Conservation (phyloP, 2,113 vertebrate genomes). For the Mastomys coucha region DNA sequence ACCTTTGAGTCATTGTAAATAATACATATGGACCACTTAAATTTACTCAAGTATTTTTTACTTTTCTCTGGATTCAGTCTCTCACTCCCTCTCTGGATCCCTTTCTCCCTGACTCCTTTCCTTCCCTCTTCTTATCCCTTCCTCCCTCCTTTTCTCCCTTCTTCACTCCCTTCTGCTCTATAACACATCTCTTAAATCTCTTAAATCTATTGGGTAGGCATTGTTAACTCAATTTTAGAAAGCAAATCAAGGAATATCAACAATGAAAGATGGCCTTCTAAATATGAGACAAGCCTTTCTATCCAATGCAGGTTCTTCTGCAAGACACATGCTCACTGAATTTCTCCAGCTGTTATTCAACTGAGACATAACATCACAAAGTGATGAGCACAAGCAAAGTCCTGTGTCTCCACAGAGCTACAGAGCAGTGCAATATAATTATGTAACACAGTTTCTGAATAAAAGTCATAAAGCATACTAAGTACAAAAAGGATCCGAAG, state of each 20-base stretch:
- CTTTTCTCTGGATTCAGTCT: neutral
- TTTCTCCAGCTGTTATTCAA: neutral
- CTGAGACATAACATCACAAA: neutral
- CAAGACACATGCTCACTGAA: neutral
- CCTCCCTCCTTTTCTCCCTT: neutral
- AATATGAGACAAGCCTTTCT: neutral
- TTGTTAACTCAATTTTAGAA: neutral
- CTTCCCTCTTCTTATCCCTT: no score
- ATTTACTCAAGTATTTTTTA: neutral
- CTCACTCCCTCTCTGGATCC: neutral
- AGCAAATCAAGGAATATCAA: constrained; percentile 23
- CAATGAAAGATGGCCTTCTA: neutral
- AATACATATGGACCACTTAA: neutral
- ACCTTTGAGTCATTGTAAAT: neutral
- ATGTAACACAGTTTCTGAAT: neutral
- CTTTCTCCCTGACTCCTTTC: neutral
- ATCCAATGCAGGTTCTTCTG: neutral
- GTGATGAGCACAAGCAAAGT: neutral
- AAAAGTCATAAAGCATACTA: neutral
- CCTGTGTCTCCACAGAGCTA: neutral
- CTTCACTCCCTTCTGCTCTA: neutral
- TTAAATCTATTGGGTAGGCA: neutral
- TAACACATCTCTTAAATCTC: neutral
- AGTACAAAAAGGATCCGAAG: neutral
- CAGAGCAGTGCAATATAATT: neutral